Percentiles rank a stretch among this genome's conserved stretches.
These are phyloP conservation scores for Holothuria scabra DNA, from an alignment of 53 echinoderm and acorn worm genomes.

Conservation along the genomic window DNA sequence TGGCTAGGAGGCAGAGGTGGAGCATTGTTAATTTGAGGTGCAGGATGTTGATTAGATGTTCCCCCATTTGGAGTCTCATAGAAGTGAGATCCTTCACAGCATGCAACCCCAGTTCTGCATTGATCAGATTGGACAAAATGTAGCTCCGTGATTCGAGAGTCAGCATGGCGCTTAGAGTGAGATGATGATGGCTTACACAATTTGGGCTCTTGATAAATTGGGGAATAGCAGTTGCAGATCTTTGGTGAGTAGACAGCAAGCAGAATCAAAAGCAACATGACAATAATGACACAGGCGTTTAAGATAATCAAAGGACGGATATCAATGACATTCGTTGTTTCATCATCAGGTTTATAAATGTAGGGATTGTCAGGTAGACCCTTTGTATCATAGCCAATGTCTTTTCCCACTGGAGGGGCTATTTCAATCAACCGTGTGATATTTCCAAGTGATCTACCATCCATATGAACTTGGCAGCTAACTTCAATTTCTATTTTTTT, in stretches of 20 bases:
- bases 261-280: constrained; percentile 75
- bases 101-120: constrained; percentile 61
- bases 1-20: constrained; percentile 30
- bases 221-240: constrained; percentile 59
- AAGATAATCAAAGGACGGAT: constrained; percentile 69
- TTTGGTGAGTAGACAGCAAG: constrained; percentile 73
- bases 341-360: constrained; percentile 8
- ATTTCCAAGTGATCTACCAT: constrained; percentile 64
- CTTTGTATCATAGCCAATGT: constrained; percentile 22
- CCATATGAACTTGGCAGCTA: constrained; percentile 63
- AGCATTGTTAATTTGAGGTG: neutral
- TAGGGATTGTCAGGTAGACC: constrained; percentile 41
- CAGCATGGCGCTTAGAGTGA: constrained; percentile 32
- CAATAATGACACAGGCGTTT: constrained; percentile 63
- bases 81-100: constrained; percentile 45
- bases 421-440: constrained; percentile 51
- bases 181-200: neutral
- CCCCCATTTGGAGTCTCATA: constrained; percentile 42
- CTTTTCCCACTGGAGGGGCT: neutral
- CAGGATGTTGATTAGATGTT: neutral
- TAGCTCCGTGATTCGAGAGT: constrained; percentile 72
- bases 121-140: constrained; percentile 84
- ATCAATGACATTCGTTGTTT: constrained; percentile 45
- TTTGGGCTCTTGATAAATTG: constrained; percentile 23
- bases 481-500: constrained; percentile 60